Evolutionary conservation across 2,113 vertebrate genomes (phyloP).

Genomic region (Mionectes macconnelli): DNA sequence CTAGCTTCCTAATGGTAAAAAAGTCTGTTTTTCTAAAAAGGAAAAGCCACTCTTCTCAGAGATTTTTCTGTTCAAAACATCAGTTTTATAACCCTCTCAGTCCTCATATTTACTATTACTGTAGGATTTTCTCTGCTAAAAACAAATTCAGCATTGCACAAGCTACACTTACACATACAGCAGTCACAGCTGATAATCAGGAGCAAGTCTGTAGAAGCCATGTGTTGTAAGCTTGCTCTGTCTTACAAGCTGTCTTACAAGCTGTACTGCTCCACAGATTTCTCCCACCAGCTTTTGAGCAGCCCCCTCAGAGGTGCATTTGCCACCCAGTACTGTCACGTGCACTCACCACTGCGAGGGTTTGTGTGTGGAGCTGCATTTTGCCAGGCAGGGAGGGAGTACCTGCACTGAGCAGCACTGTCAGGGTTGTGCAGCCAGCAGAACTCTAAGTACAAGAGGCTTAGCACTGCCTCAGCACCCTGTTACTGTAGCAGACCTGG

Average conservation of each 20-base stretch:
- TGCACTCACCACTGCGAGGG: accelerated
- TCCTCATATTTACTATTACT: neutral
- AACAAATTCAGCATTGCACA: neutral
- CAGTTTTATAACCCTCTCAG: neutral
- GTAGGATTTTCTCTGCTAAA: neutral
- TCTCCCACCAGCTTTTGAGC: neutral
- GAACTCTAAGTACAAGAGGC: neutral
- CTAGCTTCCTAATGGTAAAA: neutral
- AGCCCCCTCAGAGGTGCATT: neutral
- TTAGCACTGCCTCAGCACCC: neutral
- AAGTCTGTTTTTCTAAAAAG: neutral
- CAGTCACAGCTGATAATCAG: neutral
- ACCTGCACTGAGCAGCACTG: neutral
- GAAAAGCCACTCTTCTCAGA: neutral
- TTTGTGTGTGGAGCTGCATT: accelerated
- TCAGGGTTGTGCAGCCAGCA: neutral
- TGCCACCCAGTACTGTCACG: accelerated
- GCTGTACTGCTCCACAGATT: neutral
- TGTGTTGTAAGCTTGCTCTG: neutral
- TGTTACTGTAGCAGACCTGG: slow-evolving; percentile 3
- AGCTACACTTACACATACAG: accelerated
- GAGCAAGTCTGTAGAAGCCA: accelerated
- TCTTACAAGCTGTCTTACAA: neutral
- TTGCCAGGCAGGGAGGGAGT: neutral
- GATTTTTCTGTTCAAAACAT: neutral